phyloP scores from a whole-genome alignment of 2,113 vertebrate species.

The Eurypyga helias region DNA sequence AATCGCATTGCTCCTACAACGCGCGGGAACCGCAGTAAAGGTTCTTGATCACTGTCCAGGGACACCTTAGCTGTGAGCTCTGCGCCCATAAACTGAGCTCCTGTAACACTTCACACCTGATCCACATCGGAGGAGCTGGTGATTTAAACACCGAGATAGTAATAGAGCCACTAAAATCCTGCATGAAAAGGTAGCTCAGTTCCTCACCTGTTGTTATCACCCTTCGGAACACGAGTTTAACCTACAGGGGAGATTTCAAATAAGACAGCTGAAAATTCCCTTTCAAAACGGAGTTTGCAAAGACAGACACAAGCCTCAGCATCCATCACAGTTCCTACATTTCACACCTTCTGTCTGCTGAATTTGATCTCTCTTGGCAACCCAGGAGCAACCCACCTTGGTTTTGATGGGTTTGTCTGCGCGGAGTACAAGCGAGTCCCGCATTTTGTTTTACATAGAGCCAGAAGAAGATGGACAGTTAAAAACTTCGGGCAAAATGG shows the following conservation, averaged over 20 bases:
- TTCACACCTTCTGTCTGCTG: slow-evolving; percentile 34
- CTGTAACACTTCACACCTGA: background rate
- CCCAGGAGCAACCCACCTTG: background rate
- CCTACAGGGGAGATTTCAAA: background rate
- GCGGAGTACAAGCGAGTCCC: background rate
- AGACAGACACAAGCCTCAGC: background rate
- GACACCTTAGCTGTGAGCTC: background rate
- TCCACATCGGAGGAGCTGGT: background rate
- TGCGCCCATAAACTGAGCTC: background rate
- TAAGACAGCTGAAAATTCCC: slow-evolving; percentile 9
- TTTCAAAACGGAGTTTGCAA: background rate
- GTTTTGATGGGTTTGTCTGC: background rate
- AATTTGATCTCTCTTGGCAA: slow-evolving; percentile 27
- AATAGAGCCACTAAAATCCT: background rate
- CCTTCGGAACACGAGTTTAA: background rate
- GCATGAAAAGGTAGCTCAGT: background rate
- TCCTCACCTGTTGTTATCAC: background rate
- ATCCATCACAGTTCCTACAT: background rate
- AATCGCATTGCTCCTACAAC: background rate
- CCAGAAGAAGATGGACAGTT: background rate
- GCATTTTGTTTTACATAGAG: background rate
- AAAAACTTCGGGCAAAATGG: background rate
- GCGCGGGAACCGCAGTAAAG: background rate
- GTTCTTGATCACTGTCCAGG: background rate
- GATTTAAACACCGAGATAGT: background rate